Percentiles rank a stretch among this genome's conserved stretches.
These are phyloP conservation scores for Gallinago jamesoni DNA, from an alignment of 2,113 vertebrate species.

Conservation along the genomic window DNA sequence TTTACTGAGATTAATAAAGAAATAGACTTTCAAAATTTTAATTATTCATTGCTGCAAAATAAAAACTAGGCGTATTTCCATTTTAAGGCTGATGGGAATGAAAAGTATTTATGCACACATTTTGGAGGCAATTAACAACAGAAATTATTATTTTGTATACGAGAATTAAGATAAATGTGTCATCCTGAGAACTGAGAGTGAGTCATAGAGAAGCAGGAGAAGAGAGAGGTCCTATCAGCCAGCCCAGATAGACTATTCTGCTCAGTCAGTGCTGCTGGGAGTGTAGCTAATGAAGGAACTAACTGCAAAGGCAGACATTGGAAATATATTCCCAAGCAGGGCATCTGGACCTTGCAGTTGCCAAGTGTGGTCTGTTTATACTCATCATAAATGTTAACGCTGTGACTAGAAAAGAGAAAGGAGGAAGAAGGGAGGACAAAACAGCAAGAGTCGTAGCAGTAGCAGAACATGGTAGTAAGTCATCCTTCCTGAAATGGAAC, in stretches of 20 bases:
- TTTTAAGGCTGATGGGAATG: not conserved
- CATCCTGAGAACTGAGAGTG: not conserved
- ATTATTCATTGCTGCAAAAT: not conserved
- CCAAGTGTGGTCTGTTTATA: not conserved
- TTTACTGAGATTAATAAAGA: not conserved
- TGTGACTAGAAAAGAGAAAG: not conserved
- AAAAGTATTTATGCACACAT: not conserved
- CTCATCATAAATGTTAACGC: constrained; percentile 15
- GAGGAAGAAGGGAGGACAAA: not conserved
- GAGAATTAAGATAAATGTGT: not conserved
- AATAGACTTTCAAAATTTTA: not conserved
- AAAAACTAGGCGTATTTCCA: not conserved
- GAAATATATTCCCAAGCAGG: not conserved
- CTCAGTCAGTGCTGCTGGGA: not conserved
- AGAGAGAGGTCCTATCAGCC: not conserved
- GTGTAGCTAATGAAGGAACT: not conserved
- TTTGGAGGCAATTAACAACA: not conserved
- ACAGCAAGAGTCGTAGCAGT: not conserved
- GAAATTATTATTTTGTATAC: not conserved
- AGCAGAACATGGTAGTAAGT: not conserved
- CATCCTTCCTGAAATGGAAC: not conserved
- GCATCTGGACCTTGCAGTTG: not conserved
- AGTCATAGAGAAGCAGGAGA: not conserved
- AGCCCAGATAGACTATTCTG: not conserved
- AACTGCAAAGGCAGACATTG: not conserved